Evolutionary conservation across 2,888 invertebrate species (phyloP).

Genomic region (Pachymerium ferrugineum): DNA sequence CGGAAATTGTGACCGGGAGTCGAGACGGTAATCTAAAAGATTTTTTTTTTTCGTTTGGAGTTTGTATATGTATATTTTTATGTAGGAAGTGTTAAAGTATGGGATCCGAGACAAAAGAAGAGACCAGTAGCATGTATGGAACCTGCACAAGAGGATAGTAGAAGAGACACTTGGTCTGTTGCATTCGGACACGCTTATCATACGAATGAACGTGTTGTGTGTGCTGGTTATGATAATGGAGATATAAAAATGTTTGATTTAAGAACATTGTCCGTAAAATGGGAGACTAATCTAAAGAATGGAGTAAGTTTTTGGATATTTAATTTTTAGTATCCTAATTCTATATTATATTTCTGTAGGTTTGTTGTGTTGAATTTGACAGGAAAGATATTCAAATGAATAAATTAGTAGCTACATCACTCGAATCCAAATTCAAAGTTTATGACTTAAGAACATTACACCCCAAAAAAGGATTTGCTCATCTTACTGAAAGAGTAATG

Average conservation of each 20-base stretch:
- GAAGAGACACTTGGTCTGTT: constrained; percentile 89
- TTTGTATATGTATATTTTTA: not conserved
- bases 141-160: constrained; percentile 61
- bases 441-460: constrained; percentile 86
- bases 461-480: constrained; percentile 75
- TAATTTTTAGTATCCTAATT: not conserved
- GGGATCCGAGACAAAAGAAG: constrained; percentile 88
- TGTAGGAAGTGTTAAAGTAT: constrained; percentile 78
- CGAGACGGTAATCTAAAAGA: constrained; percentile 64
- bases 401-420: constrained; percentile 81
- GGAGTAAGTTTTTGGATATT: constrained; percentile 53
- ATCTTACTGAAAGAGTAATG: constrained; percentile 55
- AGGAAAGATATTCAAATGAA: constrained; percentile 91
- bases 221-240: constrained; percentile 93
- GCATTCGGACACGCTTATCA: constrained; percentile 87
- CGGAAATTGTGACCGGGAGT: constrained; percentile 90
- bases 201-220: constrained; percentile 74
- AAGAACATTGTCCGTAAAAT: constrained; percentile 70
- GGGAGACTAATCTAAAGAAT: constrained; percentile 89
- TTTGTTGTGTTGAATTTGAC: constrained; percentile 81
- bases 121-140: constrained; percentile 85
- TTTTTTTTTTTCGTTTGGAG: not conserved
- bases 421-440: constrained; percentile 83
- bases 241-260: constrained; percentile 92
- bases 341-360: constrained; percentile 40